Evolutionary conservation across 2,797 vertebrate genomes (phyloP).

Genomic region (Cuniculus paca): DNA sequence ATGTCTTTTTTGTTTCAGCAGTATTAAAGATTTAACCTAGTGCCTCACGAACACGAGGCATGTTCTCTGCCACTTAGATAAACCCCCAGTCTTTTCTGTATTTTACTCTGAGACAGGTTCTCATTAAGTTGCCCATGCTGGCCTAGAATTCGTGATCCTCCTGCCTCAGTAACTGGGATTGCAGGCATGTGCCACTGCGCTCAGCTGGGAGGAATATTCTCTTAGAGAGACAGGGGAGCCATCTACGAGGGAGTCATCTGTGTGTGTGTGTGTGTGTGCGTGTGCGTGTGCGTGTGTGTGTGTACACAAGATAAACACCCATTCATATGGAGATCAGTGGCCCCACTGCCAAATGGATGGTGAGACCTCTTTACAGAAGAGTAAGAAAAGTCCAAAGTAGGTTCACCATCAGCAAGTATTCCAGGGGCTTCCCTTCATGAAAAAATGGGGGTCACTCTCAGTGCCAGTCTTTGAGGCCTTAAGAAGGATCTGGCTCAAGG

Average conservation of each 20-base stretch:
- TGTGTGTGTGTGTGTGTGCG: neutral
- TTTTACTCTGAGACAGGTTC: neutral
- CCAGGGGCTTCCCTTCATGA: neutral
- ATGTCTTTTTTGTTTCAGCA: neutral
- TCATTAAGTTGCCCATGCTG: neutral
- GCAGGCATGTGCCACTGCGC: neutral
- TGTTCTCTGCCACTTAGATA: neutral
- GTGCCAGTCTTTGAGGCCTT: fast-evolving
- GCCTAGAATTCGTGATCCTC: neutral
- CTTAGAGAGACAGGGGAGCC: neutral
- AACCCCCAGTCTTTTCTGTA: neutral
- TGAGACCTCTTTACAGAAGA: neutral
- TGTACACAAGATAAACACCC: neutral
- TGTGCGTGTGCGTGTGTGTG: neutral
- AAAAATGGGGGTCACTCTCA: neutral
- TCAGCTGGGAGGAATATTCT: neutral
- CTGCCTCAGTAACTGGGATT: neutral
- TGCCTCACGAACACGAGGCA: neutral
- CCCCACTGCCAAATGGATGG: too few species aligned
- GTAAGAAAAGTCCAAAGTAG: neutral
- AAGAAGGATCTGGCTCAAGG: neutral
- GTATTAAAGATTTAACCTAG: neutral
- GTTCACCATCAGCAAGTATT: neutral
- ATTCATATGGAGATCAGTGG: neutral
- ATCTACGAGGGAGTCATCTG: too few species aligned